A percentile compares a stretch with the other conserved stretches of the same genome.
Evolutionary conservation across 2,888 invertebrate genomes (phyloP).

Genomic region (Phalera bucephala): DNA sequence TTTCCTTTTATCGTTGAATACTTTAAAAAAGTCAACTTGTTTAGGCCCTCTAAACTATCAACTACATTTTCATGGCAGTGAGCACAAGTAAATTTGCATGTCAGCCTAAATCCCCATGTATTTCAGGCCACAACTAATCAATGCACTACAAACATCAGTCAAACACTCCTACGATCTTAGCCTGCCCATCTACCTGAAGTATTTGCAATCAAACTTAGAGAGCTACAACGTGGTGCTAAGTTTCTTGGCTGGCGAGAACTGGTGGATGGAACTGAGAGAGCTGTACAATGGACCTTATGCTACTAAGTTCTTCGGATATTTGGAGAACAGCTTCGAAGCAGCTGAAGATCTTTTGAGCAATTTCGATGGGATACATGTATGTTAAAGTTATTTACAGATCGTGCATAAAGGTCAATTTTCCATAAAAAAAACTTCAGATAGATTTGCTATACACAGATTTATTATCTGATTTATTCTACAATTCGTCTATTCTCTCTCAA

Average conservation of each 20-base stretch:
- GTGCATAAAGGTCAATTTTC: no score
- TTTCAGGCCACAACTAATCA: conserved; percentile 54
- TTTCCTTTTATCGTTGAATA: no score
- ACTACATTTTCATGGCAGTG: no score
- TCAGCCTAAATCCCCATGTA: no score
- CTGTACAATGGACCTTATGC: conserved; percentile 59
- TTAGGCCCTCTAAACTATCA: no score
- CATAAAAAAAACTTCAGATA: no score
- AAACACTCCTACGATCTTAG: conserved; percentile 64
- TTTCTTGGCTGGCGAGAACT: conserved; percentile 64
- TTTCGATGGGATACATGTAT: conserved; percentile 71
- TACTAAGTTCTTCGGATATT: conserved; percentile 48
- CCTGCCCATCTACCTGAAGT: conserved; percentile 62
- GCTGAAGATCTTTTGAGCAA: conserved; percentile 60
- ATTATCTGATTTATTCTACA: no score
- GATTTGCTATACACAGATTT: no score
- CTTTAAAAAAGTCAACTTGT: no score
- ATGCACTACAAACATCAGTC: conserved; percentile 47
- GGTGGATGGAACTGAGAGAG: conserved; percentile 60
- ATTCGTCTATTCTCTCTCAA: no score
- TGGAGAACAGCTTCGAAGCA: conserved; percentile 62
- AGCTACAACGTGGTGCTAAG: conserved; percentile 57
- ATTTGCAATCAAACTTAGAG: conserved; percentile 60
- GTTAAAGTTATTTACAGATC: no score
- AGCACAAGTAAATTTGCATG: no score